Evolutionary conservation across 2,888 invertebrate genomes (phyloP).

Genomic region (Tipula unca): DNA sequence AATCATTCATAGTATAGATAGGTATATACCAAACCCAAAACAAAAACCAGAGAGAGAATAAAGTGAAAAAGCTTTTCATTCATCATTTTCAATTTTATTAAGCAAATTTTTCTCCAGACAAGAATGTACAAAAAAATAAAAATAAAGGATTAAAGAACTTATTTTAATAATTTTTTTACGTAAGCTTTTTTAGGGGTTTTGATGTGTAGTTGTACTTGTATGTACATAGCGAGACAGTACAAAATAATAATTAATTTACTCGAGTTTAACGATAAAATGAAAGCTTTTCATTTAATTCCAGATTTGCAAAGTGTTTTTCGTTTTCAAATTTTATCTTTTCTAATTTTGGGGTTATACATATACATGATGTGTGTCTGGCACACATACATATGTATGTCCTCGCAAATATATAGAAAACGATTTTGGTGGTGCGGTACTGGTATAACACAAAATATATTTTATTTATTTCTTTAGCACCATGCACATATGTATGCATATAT

Average conservation of each 20-base stretch:
- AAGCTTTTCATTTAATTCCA: background rate
- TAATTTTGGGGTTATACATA: background rate
- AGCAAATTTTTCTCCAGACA: background rate
- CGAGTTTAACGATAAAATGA: background rate
- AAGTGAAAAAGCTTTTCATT: background rate
- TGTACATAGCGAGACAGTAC: background rate
- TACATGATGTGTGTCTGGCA: too few relatives aligned
- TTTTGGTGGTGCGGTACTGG: background rate
- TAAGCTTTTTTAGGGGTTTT: background rate
- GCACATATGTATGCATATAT: background rate
- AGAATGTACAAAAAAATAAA: background rate
- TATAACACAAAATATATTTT: background rate
- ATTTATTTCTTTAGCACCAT: too few relatives aligned
- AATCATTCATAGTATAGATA: background rate
- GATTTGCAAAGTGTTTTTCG: background rate
- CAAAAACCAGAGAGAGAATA: background rate
- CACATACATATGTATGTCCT: too few relatives aligned
- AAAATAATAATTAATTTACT: background rate
- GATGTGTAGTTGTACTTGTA: background rate
- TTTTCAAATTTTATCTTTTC: background rate
- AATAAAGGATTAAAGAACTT: background rate
- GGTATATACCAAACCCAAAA: background rate
- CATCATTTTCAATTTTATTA: constrained; percentile 8
- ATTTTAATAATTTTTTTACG: background rate
- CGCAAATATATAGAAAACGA: background rate